These are phyloP conservation scores for Dyspetes luteomarginatus DNA, from an alignment of 2,888 invertebrate genomes.

Conservation along the genomic window DNA sequence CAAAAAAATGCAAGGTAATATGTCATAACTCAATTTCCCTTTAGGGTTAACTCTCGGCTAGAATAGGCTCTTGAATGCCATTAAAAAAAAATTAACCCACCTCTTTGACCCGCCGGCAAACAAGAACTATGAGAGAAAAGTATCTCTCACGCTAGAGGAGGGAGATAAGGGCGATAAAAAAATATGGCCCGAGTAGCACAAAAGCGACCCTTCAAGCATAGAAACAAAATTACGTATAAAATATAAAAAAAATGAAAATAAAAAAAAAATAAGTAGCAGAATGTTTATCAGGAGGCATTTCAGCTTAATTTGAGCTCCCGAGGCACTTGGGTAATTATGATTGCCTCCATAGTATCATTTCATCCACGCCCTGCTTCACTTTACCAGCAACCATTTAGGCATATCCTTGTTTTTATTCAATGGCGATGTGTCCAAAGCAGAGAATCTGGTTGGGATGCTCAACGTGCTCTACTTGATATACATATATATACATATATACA, in stretches of 20 bases:
- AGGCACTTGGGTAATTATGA: constrained; percentile 78
- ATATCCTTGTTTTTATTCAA: constrained; percentile 16
- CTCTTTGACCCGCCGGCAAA: not conserved
- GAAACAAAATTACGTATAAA: not conserved
- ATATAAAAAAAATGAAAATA: not conserved
- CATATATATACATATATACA: not conserved
- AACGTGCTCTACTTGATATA: constrained; percentile 4
- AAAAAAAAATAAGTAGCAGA: constrained; percentile 59
- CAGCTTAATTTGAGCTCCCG: constrained; percentile 78
- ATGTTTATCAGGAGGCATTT: constrained; percentile 79
- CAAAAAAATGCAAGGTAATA: too few species aligned
- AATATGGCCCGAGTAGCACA: not conserved
- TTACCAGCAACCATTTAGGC: constrained; percentile 21
- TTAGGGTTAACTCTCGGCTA: not conserved
- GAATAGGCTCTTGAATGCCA: not conserved
- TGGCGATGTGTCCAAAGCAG: constrained; percentile 37
- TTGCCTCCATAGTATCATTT: constrained; percentile 50
- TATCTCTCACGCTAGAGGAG: not conserved
- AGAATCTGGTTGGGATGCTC: constrained; percentile 25
- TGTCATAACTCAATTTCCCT: too few species aligned
- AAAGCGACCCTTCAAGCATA: not conserved
- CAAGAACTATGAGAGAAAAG: not conserved
- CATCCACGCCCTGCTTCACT: constrained; percentile 17
- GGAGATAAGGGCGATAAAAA: not conserved
- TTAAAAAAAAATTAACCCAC: not conserved